Evolutionary conservation across 2,797 vertebrate genomes (phyloP).

Genomic region (Pagetopsis macropterus): DNA sequence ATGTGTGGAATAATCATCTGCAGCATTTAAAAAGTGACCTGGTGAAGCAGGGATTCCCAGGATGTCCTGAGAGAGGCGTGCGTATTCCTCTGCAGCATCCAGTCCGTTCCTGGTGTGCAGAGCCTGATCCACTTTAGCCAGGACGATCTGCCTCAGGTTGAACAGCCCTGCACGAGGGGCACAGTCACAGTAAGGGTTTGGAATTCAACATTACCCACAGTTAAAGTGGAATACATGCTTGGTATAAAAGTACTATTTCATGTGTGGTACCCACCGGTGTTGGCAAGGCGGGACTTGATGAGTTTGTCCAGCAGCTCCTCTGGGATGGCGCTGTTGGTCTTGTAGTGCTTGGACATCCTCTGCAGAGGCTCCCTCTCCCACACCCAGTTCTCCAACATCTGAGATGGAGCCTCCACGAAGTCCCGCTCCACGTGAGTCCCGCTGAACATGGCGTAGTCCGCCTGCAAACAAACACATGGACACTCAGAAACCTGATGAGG

Average conservation of each 20-base stretch:
- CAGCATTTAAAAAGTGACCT: conserved; percentile 70
- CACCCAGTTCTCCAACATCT: conserved; percentile 99
- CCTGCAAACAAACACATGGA: conserved; percentile 72
- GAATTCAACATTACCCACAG: neutral
- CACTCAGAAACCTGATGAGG: neutral
- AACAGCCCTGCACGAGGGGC: conserved; percentile 86
- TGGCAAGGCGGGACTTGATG: conserved; percentile 94
- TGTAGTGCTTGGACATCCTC: conserved; percentile 94
- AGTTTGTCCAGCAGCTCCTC: conserved; percentile 92
- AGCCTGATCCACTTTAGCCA: conserved; percentile 95
- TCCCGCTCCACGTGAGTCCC: conserved; percentile 96
- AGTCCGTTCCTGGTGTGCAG: conserved; percentile 88
- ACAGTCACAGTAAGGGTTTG: neutral
- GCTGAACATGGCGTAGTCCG: conserved; percentile 96
- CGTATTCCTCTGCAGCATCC: conserved; percentile 90
- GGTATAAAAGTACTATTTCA: neutral
- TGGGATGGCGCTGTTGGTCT: conserved; percentile 84
- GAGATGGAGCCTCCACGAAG: conserved; percentile 96
- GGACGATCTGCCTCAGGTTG: conserved; percentile 94
- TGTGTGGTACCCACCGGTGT: conserved; percentile 84
- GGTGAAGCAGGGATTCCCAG: conserved; percentile 91
- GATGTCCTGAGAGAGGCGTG: conserved; percentile 88
- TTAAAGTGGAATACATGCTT: neutral
- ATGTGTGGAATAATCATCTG: neutral
- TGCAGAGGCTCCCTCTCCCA: conserved; percentile 95